phyloP scores from a whole-genome alignment of 2,888 invertebrate species.

The Chironomus riparius region DNA sequence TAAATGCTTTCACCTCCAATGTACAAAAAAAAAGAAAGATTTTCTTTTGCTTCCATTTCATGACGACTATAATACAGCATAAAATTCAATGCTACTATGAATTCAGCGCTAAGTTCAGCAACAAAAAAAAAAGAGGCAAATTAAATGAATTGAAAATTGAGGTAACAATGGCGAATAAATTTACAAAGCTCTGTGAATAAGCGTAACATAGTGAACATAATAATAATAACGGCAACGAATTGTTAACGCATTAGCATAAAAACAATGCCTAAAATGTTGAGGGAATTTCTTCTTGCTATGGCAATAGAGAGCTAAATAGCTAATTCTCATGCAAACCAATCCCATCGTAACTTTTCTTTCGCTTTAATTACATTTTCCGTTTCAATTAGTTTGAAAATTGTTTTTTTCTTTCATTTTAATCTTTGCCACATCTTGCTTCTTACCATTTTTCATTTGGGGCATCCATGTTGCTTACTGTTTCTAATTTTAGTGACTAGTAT shows the following conservation, averaged over 20 bases:
- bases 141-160: not conserved
- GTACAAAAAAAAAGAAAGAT: not conserved
- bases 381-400: not conserved
- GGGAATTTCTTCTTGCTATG: not conserved
- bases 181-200: conserved; percentile 6
- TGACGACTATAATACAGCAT: not conserved
- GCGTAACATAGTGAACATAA: conserved; percentile 9
- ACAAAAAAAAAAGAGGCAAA: not conserved
- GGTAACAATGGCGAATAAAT: conserved; percentile 5
- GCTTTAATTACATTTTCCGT: conserved; percentile 11
- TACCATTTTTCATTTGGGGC: too few species aligned
- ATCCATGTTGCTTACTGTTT: too few species aligned
- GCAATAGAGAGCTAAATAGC: not conserved
- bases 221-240: not conserved
- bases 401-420: not conserved
- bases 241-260: conserved; percentile 8
- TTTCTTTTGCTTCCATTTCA: not conserved
- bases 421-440: not conserved
- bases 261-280: not conserved
- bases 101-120: not conserved
- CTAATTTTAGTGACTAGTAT: too few species aligned
- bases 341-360: not conserved
- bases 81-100: not conserved
- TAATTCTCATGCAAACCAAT: not conserved
- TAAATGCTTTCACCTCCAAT: conserved; percentile 10